Evolutionary conservation across 2,113 vertebrate species (phyloP).

Genomic region (Bolborhynchus lineola): DNA sequence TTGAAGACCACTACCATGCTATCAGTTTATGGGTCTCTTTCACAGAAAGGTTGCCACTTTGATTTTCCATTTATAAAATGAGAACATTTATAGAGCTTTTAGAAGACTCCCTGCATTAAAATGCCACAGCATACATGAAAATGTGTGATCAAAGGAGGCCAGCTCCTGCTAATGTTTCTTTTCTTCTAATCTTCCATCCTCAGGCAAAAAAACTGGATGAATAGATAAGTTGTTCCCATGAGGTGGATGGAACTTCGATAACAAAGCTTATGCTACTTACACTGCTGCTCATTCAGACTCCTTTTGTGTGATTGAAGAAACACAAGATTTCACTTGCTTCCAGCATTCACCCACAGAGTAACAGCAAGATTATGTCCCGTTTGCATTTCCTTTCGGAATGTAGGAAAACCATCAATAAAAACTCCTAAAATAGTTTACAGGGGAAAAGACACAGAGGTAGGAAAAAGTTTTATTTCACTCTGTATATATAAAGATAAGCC

Average conservation of each 20-base stretch:
- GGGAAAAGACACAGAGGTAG: background rate
- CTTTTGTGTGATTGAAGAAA: background rate
- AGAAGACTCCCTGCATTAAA: background rate
- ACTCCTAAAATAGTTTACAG: background rate
- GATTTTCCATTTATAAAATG: background rate
- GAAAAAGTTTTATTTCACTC: background rate
- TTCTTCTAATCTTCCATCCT: conserved; percentile 34
- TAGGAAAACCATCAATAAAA: background rate
- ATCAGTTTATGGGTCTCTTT: background rate
- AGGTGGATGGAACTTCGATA: conserved; percentile 1
- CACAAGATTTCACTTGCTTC: background rate
- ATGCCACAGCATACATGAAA: background rate
- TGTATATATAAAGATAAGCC: background rate
- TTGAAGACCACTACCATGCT: background rate
- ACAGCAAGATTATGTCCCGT: background rate
- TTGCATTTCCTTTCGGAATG: background rate
- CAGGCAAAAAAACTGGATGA: conserved; percentile 51
- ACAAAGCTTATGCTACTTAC: background rate
- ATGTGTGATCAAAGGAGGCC: conserved; percentile 13
- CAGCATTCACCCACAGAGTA: background rate
- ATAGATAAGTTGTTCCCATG: conserved; percentile 12
- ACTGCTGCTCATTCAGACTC: background rate
- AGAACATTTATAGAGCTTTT: background rate
- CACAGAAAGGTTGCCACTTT: background rate
- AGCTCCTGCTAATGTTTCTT: background rate